Conservation (phyloP, 2,113 vertebrate species). For the Passer domesticus region DNA sequence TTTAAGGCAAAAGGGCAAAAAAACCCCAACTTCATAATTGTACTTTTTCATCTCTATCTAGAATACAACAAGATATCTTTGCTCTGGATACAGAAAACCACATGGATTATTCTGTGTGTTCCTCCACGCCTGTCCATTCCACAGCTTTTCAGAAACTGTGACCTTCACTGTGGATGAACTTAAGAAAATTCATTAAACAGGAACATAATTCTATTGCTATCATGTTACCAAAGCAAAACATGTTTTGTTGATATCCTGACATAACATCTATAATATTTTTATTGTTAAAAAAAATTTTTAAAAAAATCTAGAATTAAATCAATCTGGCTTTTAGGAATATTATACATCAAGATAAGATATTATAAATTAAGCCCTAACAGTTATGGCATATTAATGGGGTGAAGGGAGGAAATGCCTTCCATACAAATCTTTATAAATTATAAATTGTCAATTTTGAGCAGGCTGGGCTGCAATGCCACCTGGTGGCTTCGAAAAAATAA, state of each 20-base stretch:
- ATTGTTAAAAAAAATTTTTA: not conserved
- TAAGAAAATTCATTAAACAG: not conserved
- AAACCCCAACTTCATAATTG: not conserved
- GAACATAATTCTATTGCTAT: not conserved
- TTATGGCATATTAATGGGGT: not conserved
- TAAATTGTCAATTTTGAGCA: conserved; percentile 27
- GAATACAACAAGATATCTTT: conserved; percentile 1
- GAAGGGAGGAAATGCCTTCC: not conserved
- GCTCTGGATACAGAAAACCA: conserved; percentile 20
- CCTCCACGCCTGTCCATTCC: not conserved
- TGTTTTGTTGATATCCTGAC: not conserved
- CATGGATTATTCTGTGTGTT: not conserved
- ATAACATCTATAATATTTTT: not conserved
- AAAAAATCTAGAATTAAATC: not conserved
- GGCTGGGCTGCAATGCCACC: conserved; percentile 91
- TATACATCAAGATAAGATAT: not conserved
- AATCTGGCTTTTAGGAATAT: not conserved
- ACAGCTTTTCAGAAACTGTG: conserved; percentile 39
- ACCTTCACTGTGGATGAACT: conserved; percentile 3
- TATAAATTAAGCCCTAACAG: not conserved
- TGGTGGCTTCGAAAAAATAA: conserved; percentile 79
- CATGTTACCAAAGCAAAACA: not conserved
- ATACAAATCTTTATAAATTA: not conserved
- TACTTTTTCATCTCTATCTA: not conserved
- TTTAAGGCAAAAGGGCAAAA: not conserved